Conservation (phyloP, 2,797 vertebrate genomes). For the Pelochelys cantorii region DNA sequence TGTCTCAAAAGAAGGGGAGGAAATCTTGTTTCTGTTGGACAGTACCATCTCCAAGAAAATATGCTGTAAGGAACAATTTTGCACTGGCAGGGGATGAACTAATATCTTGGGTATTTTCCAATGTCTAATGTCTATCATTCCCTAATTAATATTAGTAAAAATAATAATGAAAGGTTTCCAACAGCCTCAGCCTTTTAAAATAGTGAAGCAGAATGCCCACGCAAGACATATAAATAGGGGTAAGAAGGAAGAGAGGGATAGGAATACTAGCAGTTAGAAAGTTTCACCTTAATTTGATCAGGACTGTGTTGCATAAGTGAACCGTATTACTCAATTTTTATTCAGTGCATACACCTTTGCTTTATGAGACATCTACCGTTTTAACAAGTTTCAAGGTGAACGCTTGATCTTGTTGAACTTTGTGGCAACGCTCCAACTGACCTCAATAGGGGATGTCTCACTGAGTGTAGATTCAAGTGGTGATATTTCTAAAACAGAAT, state of each 20-base stretch:
- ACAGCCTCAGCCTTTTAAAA: slow-evolving; percentile 15
- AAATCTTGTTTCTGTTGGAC: neutral
- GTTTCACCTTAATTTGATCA: slow-evolving; percentile 30
- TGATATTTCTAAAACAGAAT: neutral
- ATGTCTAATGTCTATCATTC: slow-evolving; percentile 20
- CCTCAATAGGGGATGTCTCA: slow-evolving; percentile 1
- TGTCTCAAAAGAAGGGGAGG: neutral
- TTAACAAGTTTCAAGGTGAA: slow-evolving; percentile 25
- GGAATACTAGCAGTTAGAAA: slow-evolving; percentile 26
- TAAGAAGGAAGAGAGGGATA: slow-evolving; percentile 21
- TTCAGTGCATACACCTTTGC: neutral
- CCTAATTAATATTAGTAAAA: slow-evolving; percentile 79
- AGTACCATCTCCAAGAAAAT: neutral
- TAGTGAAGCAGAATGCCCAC: neutral
- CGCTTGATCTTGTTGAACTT: slow-evolving; percentile 9
- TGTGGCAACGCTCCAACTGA: neutral
- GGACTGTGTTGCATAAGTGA: slow-evolving; percentile 9
- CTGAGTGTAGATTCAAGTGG: neutral
- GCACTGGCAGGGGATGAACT: neutral
- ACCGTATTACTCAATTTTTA: neutral
- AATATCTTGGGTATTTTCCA: neutral
- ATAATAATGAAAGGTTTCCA: slow-evolving; percentile 47
- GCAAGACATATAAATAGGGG: neutral
- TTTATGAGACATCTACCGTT: slow-evolving; percentile 25
- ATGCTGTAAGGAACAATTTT: neutral